Base-by-base conservation (phyloP, 2,113 vertebrate genomes). In the Oenanthe oenanthe region DNA sequence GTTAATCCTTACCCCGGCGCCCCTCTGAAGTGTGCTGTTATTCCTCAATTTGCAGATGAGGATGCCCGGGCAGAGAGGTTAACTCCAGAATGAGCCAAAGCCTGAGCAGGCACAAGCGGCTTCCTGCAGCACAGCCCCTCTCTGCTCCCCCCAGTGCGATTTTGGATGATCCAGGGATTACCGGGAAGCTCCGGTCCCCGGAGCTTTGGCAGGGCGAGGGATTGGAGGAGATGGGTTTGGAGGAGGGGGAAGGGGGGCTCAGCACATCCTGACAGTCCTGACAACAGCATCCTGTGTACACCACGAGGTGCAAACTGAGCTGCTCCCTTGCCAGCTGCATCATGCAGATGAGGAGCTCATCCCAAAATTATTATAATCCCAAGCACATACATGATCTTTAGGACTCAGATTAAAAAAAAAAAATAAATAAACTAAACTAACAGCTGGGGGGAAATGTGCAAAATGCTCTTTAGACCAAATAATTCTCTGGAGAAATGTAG, bases 1-100 rank as follows among this genome's bases (percentile, higher is more conserved):
- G 78, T 32, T 96, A 94, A 96, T 94, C 85, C 75, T 90, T 12
- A 45, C 34, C 76, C 76, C 72, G 4, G n/a, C 7, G 1, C 72
- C 72, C 40, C 51, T 94, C 75, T 12, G 79, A 80, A 92, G 72
- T 63, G 77, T 66, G 90, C 1, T 83, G 92, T 67, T 88, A 91
- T 86, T 94, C 92, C 63, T 62, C 72, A 48, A 4, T 81, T 88
- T 85, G 82, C 60, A 28, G 61, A 51, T 31, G 82, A 85, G 38
- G 74, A 85, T 89, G 85, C 92, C 81, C 56, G 16, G 40, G 67
- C 74, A 73, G 63, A 88, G 60, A 91, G 71, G 81, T 85, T 82
- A 72, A 56, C 50, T 62, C 51, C 51, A 45, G 88, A 61, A 85
- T 4, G 68, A 85, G 47, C 70, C 87, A 42, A 72, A 93, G 40